Evolutionary conservation across 1,140 invertebrate species (phyloP).

Genomic region (Berghia stephanieae): DNA sequence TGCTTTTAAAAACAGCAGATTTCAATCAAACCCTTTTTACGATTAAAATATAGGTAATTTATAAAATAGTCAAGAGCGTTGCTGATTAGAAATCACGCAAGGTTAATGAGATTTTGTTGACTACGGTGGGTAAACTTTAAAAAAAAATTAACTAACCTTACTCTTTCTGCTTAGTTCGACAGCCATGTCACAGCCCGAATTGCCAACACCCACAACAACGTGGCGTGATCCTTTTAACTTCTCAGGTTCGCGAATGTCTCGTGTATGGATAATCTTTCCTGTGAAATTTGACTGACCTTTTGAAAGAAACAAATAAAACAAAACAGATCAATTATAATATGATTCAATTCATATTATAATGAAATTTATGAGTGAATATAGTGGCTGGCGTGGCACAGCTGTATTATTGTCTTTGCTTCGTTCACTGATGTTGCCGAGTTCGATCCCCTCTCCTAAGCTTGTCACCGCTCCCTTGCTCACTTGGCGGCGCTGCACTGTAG

Average conservation of each 20-base stretch:
- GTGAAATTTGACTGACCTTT: constrained; percentile 63
- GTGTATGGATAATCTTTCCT: constrained; percentile 68
- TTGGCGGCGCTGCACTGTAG: no score
- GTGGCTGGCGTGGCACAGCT: neutral
- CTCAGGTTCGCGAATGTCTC: constrained; percentile 60
- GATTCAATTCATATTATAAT: neutral
- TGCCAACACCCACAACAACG: constrained; percentile 70
- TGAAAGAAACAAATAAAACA: neutral
- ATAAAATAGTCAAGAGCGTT: no score
- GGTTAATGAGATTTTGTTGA: no score
- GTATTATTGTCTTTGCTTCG: neutral
- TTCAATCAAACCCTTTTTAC: no score
- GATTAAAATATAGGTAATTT: no score
- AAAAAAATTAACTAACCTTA: no score
- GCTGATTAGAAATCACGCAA: no score
- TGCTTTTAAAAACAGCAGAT: no score
- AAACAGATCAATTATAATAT: no score
- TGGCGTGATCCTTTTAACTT: constrained; percentile 65
- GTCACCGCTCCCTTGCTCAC: neutral
- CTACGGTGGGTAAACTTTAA: no score
- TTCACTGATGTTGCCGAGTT: neutral
- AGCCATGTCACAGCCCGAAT: constrained; percentile 68
- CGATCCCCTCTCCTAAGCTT: neutral
- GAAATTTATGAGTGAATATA: neutral
- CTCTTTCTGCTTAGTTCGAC: constrained; percentile 60